phyloP scores from a whole-genome alignment of 2,797 vertebrate genomes.

The Dermochelys coriacea region DNA sequence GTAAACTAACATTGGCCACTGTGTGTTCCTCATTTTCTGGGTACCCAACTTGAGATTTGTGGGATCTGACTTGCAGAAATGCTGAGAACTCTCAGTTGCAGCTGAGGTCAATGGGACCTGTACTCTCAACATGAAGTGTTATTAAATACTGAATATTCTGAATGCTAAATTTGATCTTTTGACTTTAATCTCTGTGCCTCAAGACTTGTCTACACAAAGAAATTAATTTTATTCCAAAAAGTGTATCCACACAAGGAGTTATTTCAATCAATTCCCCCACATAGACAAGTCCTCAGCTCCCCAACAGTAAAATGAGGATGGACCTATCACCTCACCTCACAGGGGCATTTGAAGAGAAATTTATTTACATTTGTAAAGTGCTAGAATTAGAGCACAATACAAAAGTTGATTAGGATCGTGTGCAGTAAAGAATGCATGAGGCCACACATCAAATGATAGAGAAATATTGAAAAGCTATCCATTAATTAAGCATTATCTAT shows the following conservation, averaged over 20 bases:
- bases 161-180: background rate
- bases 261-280: background rate
- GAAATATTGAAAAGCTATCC: background rate
- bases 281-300: background rate
- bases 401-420: background rate
- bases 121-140: background rate
- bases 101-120: background rate
- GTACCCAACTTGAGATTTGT: background rate
- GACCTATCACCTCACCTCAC: background rate
- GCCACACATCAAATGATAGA: background rate
- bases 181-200: background rate
- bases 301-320: no score
- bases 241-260: rapidly evolving
- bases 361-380: background rate
- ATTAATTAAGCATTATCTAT: background rate
- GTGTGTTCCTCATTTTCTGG: background rate
- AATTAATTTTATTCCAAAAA: background rate
- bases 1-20: background rate
- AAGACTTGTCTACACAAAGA: background rate
- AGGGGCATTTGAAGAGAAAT: background rate
- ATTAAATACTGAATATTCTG: background rate
- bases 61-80: background rate
- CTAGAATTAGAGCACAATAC: background rate
- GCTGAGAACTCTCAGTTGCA: background rate
- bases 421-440: background rate